Evolutionary conservation across 1,140 invertebrate genomes (phyloP), one percentile per base, ranked within the genome.

Genomic region (Phocides pigmalion): DNA sequence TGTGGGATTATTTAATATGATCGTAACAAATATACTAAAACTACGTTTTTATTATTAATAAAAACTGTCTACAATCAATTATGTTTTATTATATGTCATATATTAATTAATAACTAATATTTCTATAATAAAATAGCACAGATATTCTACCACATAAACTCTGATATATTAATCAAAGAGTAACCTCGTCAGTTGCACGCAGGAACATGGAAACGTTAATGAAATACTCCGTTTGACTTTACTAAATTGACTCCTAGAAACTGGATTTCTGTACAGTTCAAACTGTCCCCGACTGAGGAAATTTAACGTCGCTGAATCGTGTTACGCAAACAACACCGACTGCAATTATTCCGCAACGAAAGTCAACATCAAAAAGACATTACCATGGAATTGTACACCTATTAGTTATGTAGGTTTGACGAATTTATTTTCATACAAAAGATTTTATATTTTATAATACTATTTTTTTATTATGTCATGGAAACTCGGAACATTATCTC

Each of bases 191-290:
- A 39, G 35, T 8, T 19, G n/a, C 19, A 35, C 44, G 44, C 17
- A 61, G 28, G 16, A 61, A 59, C 56, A 61, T 61, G 56, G 42
- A 15, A 61, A 47, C 28, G 28, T 20, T 61, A 61, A 61, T 46
- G 25, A 61, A 61, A 61, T 47, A 61, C 28, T 47, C 28, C 42
- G 28, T 61, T 61, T 61, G 44, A 54, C 42, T 61, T 37, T 14
- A 61, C 56, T 42, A 61, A 59, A 61, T 61, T 49, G 56, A 20
- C 42, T 61, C 25, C 42, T 61, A 61, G 56, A 61, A 61, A 61
- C 56, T 47, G 32, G 44, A 61, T 61, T 58, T 44, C 54, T 59
- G 22, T 32, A 59, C 54, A 59, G 54, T 59, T 59, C 41, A 59
- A 59, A 46, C 54, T 59, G 54, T 46, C 41, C 54, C 51, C 16